Evolutionary conservation across 2,113 vertebrate genomes (phyloP), one percentile per base, ranked within the genome.

Genomic region (Misgurnus anguillicaudatus): DNA sequence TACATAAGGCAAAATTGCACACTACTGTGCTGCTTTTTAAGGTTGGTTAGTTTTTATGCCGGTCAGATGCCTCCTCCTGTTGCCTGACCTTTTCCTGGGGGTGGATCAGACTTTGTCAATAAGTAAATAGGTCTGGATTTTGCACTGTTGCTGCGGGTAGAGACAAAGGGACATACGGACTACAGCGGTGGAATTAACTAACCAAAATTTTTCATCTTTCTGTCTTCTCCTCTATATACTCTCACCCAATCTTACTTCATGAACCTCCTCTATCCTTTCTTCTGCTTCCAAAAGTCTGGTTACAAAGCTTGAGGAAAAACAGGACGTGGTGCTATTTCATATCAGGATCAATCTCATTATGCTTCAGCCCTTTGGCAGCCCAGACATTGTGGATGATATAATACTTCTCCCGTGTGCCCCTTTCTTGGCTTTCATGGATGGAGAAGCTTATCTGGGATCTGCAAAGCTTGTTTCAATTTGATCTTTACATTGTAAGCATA

Each of bases 401-500:
- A 75, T 38, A 64, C 41, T 74, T 9, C 72, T 74, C 19, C 57
- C 62, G 72, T 62, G 72, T 31, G 21, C 57, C 57, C 72, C 14
- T 19, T 24, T 74, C 61, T 53, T 76, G 61, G 45, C 74, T 19
- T 76, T 76, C 47, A 76, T 64, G 47, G 31, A 17, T 19, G 24
- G 61, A 47, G 41, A 9, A 76, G 74, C 42, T 63, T 64, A 64
- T 63, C 42, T 38, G 8, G 31, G 45, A 76, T 76, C 74, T 64
- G 61, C 61, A 76, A 48, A 76, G 24, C 74, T 53, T 51, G 61
- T 60, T 64, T 64, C 60, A 64, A 64, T 76, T 76, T 64, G 74
- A 45, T 76, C 74, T 53, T 51, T 45, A 76, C 74, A 53, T 51
- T 76, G 61, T 48, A 76, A 76, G 47, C 74, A 76, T 64, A 64